Base-by-base conservation (phyloP, 92 coral and sea anemone genomes). In the Umimayanthus chanpuru region DNA sequence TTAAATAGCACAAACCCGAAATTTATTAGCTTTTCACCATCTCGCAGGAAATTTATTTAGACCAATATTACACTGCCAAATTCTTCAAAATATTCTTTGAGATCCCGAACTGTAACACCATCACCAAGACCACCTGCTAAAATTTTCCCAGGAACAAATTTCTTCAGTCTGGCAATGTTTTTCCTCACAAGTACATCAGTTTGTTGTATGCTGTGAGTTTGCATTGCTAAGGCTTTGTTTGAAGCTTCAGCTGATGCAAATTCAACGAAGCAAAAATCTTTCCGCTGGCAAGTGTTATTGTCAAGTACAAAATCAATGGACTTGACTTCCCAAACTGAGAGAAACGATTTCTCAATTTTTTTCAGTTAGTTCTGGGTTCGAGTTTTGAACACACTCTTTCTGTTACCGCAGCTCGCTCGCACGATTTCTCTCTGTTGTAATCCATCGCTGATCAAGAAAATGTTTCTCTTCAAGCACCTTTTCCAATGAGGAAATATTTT, bases 211-310 rank as follows among this genome's bases (percentile, higher is more conserved):
- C 80, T 53, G 23, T 91, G 93, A 8, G 18, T 36, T 38, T 76
- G 76, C 14, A 71, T 79, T 32, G 79, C 70, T 53, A 93, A 79
- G 32, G 96, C 94, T 44, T 56, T 89, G 7, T 87, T 43, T 23
- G 86, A 85, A 44, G 88, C 87, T 44, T 65, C 86, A 67, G 43
- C 49, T 26, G 91, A 84, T 14, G 85, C 68, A 75, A 91, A 93
- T 71, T 92, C 92, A 32, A 93, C 89, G 88, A 93, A 93, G 18
- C 96, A 92, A 66, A 89, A 93, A 55, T 90, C 79, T 66, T 83
- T 79, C 67, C 89, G 74, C 68, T 80, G 30, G 26, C 28, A 25
- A 29, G 88, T 81, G 11, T 28, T 38, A 43, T 66, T 76, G 53
- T 78, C 77, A 10, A 40, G 25, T 25, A 74, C 58, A 58, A 90